phyloP scores from a whole-genome alignment of 2,113 vertebrate species.

The Hyperopisus bebe region DNA sequence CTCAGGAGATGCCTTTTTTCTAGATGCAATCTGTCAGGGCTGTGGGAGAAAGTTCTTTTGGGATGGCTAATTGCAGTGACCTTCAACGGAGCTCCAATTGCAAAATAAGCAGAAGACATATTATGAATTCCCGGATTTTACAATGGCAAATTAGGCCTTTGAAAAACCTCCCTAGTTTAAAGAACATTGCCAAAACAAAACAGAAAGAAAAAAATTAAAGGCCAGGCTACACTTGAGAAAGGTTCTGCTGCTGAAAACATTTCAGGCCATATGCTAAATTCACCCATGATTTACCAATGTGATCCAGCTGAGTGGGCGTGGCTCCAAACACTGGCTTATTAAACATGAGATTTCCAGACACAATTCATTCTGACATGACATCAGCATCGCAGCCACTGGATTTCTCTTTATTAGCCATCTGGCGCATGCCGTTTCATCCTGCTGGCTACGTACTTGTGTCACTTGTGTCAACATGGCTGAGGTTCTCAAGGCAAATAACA shows the following conservation, averaged over 20 bases:
- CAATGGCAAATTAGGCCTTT: not conserved
- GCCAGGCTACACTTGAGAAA: not conserved
- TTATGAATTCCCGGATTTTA: not conserved
- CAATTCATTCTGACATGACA: not conserved
- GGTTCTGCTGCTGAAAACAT: not conserved
- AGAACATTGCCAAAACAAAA: not conserved
- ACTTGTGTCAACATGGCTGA: not conserved
- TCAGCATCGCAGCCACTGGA: not conserved
- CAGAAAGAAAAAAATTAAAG: not conserved
- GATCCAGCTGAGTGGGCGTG: not conserved
- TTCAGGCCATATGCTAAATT: slow-evolving; percentile 3
- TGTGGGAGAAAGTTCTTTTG: not conserved
- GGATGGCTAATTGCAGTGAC: not conserved
- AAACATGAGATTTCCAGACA: not conserved
- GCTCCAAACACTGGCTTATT: not conserved
- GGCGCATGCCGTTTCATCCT: not conserved
- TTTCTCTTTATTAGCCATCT: not conserved
- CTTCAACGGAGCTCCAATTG: not conserved
- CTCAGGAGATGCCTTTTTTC: not conserved
- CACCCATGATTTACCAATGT: not conserved
- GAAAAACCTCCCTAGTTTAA: not conserved
- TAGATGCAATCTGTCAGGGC: not conserved
- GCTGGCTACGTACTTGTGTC: not conserved
- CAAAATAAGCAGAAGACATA: not conserved
- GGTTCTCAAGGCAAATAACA: slow-evolving; percentile 18